Evolutionary conservation across 2,888 invertebrate genomes (phyloP), one percentile per base, ranked within the genome.

Genomic region (Ormyrus thymus): DNA sequence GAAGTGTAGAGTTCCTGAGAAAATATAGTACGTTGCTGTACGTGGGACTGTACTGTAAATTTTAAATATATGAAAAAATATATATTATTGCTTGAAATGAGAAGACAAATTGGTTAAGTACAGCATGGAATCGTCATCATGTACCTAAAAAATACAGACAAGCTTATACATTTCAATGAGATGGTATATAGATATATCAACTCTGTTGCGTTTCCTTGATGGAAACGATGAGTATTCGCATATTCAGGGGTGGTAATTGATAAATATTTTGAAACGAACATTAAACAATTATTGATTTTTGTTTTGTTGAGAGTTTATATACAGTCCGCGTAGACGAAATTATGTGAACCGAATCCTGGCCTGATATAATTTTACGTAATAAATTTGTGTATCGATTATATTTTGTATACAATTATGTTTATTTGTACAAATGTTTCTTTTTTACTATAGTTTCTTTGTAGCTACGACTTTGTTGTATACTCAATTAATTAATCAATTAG

Each of bases 1-100:
- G 58, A 73, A 69, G 55, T 45, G 75, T 78, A 76, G 78, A 76
- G 72, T 81, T 81, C 68, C 78, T 76, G 72, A 78, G 61, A n/a
- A 72, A 66, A 51, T 69, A 71, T 76, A 81, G 72, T 62, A 70
- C 50, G 68, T 59, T 61, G 55, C 50, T 78, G 55, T 75, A 75
- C 62, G 56, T 74, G 76, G 65, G 48, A 79, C 56, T 79, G 78
- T 81, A 79, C 65, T 78, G 75, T 81, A 79, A 69, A 81, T 78
- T 81, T 72, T 50, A 74, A 59, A 71, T 64, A 64, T 45, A 74
- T 53, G 58, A 62, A 80, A 66, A 71, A 9, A 76, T 59, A 50
- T 48, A 72, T 9, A 51, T 64, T 58, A 62, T 71, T 58, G 64
- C 69, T 80, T 70, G 43, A 77, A 79, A 69, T 7, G 43, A 79